Conservation (phyloP, 2,797 vertebrate species). For the Tragopan temminckii region DNA sequence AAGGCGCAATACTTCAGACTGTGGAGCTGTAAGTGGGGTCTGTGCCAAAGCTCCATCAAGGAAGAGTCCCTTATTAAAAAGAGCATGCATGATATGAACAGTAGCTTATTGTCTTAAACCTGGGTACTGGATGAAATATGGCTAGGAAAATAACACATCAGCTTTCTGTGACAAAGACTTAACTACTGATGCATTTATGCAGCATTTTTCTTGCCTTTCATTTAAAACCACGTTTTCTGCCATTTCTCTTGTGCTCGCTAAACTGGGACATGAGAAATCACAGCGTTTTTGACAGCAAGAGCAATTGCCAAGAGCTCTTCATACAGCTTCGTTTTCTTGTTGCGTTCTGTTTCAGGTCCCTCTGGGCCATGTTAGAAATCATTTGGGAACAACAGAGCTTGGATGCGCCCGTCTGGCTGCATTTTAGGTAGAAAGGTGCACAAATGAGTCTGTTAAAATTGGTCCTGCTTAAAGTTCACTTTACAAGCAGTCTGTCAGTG, state of each 20-base stretch:
- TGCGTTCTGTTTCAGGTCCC: neutral
- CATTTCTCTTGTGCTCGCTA: neutral
- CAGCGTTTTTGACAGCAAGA: neutral
- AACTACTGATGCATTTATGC: neutral
- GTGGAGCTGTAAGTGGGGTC: neutral
- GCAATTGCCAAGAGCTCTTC: neutral
- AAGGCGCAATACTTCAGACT: neutral
- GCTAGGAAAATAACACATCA: neutral
- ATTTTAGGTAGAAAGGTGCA: neutral
- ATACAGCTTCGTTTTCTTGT: neutral
- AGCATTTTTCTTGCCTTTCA: neutral
- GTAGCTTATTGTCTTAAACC: neutral
- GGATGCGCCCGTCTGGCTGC: neutral
- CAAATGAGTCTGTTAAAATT: neutral
- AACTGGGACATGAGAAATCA: neutral
- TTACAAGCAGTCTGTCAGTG: neutral
- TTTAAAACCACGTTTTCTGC: conserved; percentile 20
- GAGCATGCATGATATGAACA: neutral
- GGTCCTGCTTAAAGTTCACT: neutral
- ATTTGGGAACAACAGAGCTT: neutral
- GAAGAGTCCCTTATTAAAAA: neutral
- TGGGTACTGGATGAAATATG: neutral
- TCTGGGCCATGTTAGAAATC: neutral
- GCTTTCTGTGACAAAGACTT: neutral
- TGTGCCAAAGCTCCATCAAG: neutral